A percentile compares a stretch with the other conserved stretches of the same genome.
Conservation (phyloP, 2,113 vertebrate genomes). For the Balaenoptera acutorostrata region DNA sequence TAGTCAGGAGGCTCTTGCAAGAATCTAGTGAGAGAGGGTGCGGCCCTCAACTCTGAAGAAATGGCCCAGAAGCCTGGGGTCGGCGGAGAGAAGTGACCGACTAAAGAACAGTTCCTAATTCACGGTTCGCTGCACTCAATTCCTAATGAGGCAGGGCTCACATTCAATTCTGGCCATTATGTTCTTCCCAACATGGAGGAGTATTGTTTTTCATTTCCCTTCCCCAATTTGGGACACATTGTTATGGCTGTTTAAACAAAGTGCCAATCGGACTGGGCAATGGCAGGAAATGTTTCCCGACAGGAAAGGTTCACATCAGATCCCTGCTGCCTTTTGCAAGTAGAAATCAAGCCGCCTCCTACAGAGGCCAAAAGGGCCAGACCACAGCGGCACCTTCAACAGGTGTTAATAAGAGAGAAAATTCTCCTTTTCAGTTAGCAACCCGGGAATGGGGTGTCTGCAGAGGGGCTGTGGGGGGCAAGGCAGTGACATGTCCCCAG, state of each 20-base stretch:
- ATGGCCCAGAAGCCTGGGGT: neutral
- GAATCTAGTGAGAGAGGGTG: neutral
- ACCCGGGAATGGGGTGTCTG: neutral
- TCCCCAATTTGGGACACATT: conserved; percentile 7
- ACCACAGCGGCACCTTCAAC: neutral
- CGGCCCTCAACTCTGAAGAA: neutral
- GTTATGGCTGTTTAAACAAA: conserved; percentile 43
- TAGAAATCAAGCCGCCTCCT: conserved; percentile 14
- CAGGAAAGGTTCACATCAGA: conserved; percentile 39
- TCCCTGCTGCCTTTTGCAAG: conserved; percentile 32
- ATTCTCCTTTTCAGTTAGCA: neutral
- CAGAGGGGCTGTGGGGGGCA: neutral
- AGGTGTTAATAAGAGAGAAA: conserved; percentile 25
- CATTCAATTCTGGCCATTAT: conserved; percentile 16
- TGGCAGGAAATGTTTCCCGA: conserved; percentile 39
- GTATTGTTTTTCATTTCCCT: conserved; percentile 55
- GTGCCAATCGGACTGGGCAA: conserved; percentile 32
- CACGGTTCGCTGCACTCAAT: neutral
- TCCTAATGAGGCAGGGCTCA: neutral
- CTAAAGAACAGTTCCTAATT: neutral
- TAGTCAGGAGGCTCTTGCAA: neutral
- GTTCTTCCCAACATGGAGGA: conserved; percentile 4
- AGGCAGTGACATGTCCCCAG: neutral
- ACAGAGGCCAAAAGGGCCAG: neutral
- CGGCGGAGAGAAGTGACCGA: neutral